These are phyloP conservation scores for Brienomyrus longianalis DNA, from an alignment of 2,113 vertebrate genomes.

Conservation along the genomic window DNA sequence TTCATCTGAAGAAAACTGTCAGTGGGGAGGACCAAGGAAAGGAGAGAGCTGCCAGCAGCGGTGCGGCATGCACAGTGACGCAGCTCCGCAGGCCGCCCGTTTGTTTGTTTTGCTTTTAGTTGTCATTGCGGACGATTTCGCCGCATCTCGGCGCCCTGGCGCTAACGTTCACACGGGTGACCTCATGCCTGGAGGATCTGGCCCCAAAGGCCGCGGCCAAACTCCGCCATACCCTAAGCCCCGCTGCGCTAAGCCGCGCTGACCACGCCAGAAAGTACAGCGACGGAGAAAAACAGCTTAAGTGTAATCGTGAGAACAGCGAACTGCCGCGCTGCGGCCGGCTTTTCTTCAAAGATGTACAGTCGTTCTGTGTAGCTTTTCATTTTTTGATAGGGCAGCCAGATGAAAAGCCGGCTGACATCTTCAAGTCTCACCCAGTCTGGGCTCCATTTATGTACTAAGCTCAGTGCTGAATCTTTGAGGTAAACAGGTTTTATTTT, in stretches of 20 bases:
- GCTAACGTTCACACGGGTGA: neutral
- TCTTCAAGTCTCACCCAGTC: neutral
- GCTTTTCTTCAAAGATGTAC: neutral
- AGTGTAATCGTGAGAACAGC: neutral
- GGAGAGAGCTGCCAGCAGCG: neutral
- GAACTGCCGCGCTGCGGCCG: neutral
- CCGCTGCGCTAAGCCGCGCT: neutral
- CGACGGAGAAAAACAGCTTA: neutral
- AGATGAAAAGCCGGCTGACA: neutral
- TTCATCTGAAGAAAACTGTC: neutral
- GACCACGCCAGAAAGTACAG: neutral
- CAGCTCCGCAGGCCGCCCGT: neutral
- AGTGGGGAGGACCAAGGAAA: neutral
- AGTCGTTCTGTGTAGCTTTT: neutral
- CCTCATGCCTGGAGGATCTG: neutral
- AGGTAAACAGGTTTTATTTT: neutral
- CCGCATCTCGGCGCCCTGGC: neutral
- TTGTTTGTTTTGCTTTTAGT: neutral
- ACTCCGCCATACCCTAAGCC: neutral
- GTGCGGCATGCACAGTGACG: neutral
- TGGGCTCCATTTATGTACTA: neutral
- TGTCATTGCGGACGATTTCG: neutral
- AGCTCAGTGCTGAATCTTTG: neutral
- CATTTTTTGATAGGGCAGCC: neutral
- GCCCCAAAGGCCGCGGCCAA: neutral